Evolutionary conservation across 2,113 vertebrate genomes (phyloP).

Genomic region (Morone chrysops): DNA sequence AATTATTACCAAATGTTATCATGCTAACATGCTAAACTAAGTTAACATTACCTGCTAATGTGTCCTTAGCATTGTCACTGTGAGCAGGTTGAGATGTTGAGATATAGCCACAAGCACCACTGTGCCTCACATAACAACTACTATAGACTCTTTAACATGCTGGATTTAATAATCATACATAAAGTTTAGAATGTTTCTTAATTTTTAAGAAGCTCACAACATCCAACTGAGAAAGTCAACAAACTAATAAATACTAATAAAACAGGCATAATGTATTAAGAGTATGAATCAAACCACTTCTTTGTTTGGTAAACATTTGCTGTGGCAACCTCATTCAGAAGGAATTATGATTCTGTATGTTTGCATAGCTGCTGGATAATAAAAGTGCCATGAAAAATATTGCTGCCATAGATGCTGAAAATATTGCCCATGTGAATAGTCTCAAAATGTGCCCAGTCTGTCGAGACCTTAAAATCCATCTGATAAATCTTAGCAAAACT

Average conservation of each 20-base stretch:
- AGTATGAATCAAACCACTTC: conserved; percentile 1
- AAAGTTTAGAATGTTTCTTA: not conserved
- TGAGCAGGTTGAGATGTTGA: no score
- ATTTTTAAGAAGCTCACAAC: not conserved
- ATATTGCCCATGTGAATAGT: conserved; percentile 29
- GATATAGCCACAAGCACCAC: no score
- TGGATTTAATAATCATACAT: not conserved
- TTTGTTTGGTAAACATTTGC: conserved; percentile 32
- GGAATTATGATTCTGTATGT: conserved; percentile 16
- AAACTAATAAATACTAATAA: not conserved
- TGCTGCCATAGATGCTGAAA: conserved; percentile 33
- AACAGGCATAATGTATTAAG: not conserved
- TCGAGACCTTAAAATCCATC: conserved; percentile 34
- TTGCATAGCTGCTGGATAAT: conserved; percentile 24
- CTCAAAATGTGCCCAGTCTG: conserved; percentile 5
- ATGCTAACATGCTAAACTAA: no score
- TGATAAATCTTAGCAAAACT: conserved; percentile 45
- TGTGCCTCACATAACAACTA: no score
- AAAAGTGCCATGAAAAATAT: conserved; percentile 6
- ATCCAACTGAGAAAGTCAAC: not conserved
- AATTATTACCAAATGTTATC: no score
- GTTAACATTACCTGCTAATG: no score
- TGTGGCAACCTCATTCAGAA: conserved; percentile 21
- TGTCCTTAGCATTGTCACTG: no score
- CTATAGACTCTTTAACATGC: no score